Conservation (phyloP, 2,888 invertebrate species). For the Pteria penguin region DNA sequence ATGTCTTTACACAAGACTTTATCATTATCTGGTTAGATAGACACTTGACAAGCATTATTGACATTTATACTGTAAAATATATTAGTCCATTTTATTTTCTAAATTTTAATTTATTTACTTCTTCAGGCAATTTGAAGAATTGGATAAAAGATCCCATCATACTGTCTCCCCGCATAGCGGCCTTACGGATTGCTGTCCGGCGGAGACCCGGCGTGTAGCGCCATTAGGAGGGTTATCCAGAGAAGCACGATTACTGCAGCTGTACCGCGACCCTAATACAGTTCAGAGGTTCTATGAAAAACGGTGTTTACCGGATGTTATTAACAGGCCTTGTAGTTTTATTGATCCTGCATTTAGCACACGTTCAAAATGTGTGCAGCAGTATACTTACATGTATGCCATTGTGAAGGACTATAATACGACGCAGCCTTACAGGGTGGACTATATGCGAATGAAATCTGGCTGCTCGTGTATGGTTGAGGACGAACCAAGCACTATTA, state of each 20-base stretch:
- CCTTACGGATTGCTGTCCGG: conserved; percentile 88
- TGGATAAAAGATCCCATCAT: conserved; percentile 48
- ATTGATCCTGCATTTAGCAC: conserved; percentile 86
- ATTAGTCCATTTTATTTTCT: background rate
- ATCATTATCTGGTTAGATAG: too few relatives aligned
- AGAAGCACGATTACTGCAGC: conserved; percentile 84
- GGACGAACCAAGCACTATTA: conserved; percentile 18
- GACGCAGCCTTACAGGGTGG: conserved; percentile 86
- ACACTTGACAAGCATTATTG: too few relatives aligned
- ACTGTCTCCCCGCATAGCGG: conserved; percentile 29
- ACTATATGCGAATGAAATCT: conserved; percentile 90
- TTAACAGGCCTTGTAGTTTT: conserved; percentile 88
- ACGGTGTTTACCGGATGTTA: conserved; percentile 87
- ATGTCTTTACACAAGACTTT: too few relatives aligned
- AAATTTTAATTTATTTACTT: conserved; percentile 5
- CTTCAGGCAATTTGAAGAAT: conserved; percentile 52
- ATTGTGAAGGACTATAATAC: conserved; percentile 85
- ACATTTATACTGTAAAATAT: too few relatives aligned
- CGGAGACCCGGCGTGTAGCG: conserved; percentile 88
- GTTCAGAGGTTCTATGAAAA: conserved; percentile 87
- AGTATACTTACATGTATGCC: conserved; percentile 91
- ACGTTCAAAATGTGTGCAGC: conserved; percentile 90
- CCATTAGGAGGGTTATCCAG: conserved; percentile 89
- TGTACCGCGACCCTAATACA: conserved; percentile 85
- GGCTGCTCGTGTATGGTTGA: conserved; percentile 91